Base-by-base conservation (phyloP, 2,888 invertebrate genomes). In the Cylindroiulus punctatus region DNA sequence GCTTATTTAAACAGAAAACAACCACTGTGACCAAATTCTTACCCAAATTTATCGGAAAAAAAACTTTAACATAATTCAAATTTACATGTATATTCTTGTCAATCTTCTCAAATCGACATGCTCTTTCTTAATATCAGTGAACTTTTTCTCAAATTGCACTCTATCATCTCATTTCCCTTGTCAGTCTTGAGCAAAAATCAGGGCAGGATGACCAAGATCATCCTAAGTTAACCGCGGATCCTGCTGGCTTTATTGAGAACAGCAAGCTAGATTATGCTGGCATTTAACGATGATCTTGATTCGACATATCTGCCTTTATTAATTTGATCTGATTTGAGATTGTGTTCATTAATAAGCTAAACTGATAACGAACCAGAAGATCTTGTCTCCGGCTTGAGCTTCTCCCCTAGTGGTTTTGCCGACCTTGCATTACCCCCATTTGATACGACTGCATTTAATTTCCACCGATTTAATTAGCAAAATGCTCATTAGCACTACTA, bases 371-470 rank as follows among this genome's bases (percentile, higher is more conserved):
- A 57, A 57, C 57, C 57, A 22, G 57, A 22, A 57, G 57, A 57
- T 57, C 22, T 65, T 65, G 65, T 26, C 65, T 65, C 65, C 65
- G n/a, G n/a, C n/a, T n/a, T 65, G 65, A 65, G 65, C 65, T 65
- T 65, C 65, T 26, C 65, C 26, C 26, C 3, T 26, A 10, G 26
- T 47, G 47, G 47, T 65, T 26, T 65, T 26, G 22, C 22, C 26
- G 30, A 65, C 65, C 65, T 65, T 26, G 65, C 10, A 8, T 7
- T 57, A 22, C 22, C 22, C 22, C 22, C 57, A 22, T 57, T 22
- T 57, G n/a, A 19, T 57, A 57, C n/a, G 22, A 57, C 22, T 57
- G n/a, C 65, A 12, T 26, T 65, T 65, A 65, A 65, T 65, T 65
- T 26, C 26, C 26, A 65, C 65, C 65, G 26, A 65, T 26, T 65